A percentile compares a stretch with the other conserved stretches of the same genome.
phyloP scores from a whole-genome alignment of 2,113 vertebrate genomes.

The Maccullochella peelii region DNA sequence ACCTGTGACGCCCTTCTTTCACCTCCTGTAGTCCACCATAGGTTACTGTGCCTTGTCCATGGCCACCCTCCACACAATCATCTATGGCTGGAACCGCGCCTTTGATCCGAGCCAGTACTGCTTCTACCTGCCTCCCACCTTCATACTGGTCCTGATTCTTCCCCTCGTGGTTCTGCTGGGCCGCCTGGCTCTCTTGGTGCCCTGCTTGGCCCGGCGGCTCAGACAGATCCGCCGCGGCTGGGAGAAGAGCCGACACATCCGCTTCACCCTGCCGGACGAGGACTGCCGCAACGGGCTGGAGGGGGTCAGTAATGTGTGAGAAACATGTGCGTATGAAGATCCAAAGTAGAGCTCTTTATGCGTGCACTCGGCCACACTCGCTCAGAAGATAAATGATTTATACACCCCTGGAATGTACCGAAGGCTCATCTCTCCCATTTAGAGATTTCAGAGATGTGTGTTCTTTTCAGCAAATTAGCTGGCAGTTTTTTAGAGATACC shows the following conservation, averaged over 20 bases:
- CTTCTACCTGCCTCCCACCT: constrained; percentile 94
- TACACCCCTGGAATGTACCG: constrained; percentile 1
- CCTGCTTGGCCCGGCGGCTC: constrained; percentile 87
- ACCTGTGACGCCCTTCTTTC: neutral
- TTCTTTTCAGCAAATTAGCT: constrained; percentile 5
- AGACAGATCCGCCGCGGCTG: constrained; percentile 91
- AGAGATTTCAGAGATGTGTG: neutral
- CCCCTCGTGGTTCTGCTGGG: constrained; percentile 87
- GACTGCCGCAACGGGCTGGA: constrained; percentile 56
- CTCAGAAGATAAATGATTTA: constrained; percentile 45
- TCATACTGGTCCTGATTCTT: constrained; percentile 87
- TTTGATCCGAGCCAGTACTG: constrained; percentile 87
- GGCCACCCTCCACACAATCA: constrained; percentile 90
- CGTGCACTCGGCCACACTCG: neutral
- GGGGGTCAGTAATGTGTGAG: constrained; percentile 76
- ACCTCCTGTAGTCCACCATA: constrained; percentile 86
- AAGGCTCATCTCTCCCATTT: neutral
- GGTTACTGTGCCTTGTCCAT: constrained; percentile 89
- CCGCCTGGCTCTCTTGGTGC: constrained; percentile 85
- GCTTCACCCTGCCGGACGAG: constrained; percentile 73
- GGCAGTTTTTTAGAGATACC: neutral
- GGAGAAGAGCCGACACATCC: constrained; percentile 83
- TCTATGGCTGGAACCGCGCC: constrained; percentile 90
- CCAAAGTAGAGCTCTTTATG: neutral
- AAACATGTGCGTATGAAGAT: too few species aligned